Conservation (phyloP, 2,113 vertebrate species). For the Noctilio leporinus region DNA sequence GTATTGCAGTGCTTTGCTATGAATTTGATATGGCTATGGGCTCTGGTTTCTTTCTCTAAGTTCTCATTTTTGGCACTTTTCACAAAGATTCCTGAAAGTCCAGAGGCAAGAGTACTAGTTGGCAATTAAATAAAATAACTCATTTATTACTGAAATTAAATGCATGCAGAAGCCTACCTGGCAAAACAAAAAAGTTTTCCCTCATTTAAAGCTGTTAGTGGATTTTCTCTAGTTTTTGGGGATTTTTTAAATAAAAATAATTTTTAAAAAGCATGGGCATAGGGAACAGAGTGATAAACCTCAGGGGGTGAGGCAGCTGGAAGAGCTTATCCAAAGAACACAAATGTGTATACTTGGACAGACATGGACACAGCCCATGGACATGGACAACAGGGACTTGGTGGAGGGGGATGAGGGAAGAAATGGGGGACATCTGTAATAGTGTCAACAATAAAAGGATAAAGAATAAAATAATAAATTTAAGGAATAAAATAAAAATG, state of each 20-base stretch:
- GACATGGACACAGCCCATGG: too few relatives aligned
- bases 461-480: too few relatives aligned
- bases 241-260: too few relatives aligned
- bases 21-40: background rate
- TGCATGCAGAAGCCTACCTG: background rate
- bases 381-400: too few relatives aligned
- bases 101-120: background rate
- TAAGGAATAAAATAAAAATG: background rate
- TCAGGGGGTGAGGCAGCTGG: too few relatives aligned
- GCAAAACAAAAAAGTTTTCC: background rate
- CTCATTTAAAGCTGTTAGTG: background rate
- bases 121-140: background rate
- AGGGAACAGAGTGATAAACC: too few relatives aligned
- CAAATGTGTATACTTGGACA: too few relatives aligned
- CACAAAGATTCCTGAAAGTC: background rate
- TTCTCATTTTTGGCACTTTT: background rate
- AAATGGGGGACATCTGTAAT: too few relatives aligned
- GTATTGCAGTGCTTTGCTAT: background rate
- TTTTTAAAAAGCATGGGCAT: too few relatives aligned
- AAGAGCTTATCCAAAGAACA: too few relatives aligned
- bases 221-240: background rate
- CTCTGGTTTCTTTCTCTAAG: background rate
- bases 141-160: background rate
- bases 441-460: too few relatives aligned
- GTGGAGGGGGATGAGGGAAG: too few relatives aligned